Conservation (phyloP, 2,888 invertebrate species). For the Cerastis rubricosa region DNA sequence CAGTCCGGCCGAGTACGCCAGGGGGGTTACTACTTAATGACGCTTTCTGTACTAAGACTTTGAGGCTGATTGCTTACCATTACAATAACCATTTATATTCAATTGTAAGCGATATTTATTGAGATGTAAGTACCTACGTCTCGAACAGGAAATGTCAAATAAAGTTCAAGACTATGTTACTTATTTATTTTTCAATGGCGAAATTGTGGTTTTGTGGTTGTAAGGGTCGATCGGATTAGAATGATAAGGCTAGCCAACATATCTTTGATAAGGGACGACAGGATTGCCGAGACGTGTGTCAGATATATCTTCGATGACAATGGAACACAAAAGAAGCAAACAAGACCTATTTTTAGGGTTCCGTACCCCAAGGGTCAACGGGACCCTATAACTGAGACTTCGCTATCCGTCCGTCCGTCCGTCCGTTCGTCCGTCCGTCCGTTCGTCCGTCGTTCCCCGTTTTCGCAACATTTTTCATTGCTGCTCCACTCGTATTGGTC, state of each 20-base stretch:
- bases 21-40: no score
- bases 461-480: no score
- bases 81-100: constrained; percentile 39
- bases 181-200: constrained; percentile 46
- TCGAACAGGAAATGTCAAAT: constrained; percentile 62
- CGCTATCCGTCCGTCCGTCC: no score
- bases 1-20: no score
- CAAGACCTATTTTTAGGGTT: constrained; percentile 49
- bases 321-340: constrained; percentile 35
- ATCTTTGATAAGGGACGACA: constrained; percentile 44
- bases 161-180: constrained; percentile 54
- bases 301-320: constrained; percentile 44
- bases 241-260: constrained; percentile 38
- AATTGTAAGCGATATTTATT: constrained; percentile 44
- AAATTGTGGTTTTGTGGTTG: constrained; percentile 33
- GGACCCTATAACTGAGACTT: no score
- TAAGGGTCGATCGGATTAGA: constrained; percentile 51
- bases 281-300: constrained; percentile 31
- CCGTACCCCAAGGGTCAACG: no score
- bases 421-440: no score
- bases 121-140: constrained; percentile 23
- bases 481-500: no score
- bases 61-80: constrained; percentile 42
- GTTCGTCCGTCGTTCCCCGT: no score
- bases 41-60: constrained; percentile 26